Evolutionary conservation across 2,888 invertebrate species (phyloP).

Genomic region (Pollenia griseotomentosa): DNA sequence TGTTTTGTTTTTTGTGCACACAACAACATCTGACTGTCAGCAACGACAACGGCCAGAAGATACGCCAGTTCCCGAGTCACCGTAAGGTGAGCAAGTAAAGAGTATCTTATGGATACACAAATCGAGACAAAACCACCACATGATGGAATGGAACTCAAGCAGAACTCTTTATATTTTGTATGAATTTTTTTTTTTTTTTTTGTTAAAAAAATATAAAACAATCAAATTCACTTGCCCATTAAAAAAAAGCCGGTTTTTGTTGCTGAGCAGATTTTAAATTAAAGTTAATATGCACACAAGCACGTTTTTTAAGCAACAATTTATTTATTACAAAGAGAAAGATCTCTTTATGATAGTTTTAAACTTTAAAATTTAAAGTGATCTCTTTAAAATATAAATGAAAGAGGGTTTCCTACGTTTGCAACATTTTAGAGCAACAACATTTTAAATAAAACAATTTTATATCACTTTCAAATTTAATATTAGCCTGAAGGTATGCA

Average conservation of each 20-base stretch:
- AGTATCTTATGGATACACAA: slow-evolving; percentile 54
- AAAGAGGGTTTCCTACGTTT: not conserved
- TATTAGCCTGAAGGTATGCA: slow-evolving; percentile 23
- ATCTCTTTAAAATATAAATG: not conserved
- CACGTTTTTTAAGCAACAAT: slow-evolving; percentile 18
- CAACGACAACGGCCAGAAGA: slow-evolving; percentile 26
- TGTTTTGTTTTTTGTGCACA: slow-evolving; percentile 41
- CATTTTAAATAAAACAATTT: not conserved
- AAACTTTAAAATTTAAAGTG: not conserved
- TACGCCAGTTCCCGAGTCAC: slow-evolving; percentile 16
- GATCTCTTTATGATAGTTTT: not conserved
- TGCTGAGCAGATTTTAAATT: slow-evolving; percentile 8
- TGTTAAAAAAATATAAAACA: not conserved
- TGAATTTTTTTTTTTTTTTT: slow-evolving; percentile 4
- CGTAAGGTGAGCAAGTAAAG: slow-evolving; percentile 61
- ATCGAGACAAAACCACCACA: slow-evolving; percentile 39
- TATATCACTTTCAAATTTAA: not conserved
- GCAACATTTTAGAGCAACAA: slow-evolving; percentile 3
- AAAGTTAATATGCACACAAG: slow-evolving; percentile 13
- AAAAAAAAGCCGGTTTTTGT: slow-evolving; percentile 60
- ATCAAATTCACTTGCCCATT: slow-evolving; percentile 44
- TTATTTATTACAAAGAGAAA: slow-evolving; percentile 6
- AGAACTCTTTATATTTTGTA: slow-evolving; percentile 31
- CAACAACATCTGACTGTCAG: slow-evolving; percentile 50
- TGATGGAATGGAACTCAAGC: slow-evolving; percentile 29